phyloP scores from a whole-genome alignment of 1,140 invertebrate genomes.

The Babylonia areolata region DNA sequence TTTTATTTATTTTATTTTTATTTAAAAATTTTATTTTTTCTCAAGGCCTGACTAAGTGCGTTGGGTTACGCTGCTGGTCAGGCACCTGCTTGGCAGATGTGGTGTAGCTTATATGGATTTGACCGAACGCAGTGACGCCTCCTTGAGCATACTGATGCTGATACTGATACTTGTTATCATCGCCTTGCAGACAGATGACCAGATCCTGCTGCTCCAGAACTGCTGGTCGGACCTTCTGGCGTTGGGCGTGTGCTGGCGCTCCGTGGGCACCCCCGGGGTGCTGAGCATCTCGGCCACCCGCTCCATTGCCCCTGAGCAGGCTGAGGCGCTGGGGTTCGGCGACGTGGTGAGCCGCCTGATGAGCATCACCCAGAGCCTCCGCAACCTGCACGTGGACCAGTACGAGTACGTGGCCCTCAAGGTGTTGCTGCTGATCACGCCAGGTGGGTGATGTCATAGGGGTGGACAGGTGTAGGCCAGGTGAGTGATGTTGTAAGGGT shows the following conservation, averaged over 20 bases:
- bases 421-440: constrained; percentile 92
- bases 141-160: too few relatives aligned
- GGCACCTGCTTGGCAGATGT: too few relatives aligned
- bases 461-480: too few relatives aligned
- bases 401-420: constrained; percentile 98
- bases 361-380: constrained; percentile 93
- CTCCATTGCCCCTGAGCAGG: constrained; percentile 86
- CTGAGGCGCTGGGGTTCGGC: constrained; percentile 80
- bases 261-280: constrained; percentile 64
- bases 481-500: too few relatives aligned
- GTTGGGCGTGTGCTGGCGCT: constrained; percentile 79
- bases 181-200: constrained; percentile 93
- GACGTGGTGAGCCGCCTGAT: constrained; percentile 89
- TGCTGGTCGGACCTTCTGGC: constrained; percentile 97
- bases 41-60: too few relatives aligned
- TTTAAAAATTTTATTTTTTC: too few relatives aligned
- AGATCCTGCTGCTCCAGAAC: constrained; percentile 96
- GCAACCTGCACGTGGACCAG: constrained; percentile 92
- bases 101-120: too few relatives aligned
- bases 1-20: too few relatives aligned
- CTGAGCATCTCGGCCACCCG: constrained; percentile 83
- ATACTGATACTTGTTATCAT: too few relatives aligned
- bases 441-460: constrained; percentile 80
- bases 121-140: too few relatives aligned
- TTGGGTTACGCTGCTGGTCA: too few relatives aligned